These are phyloP conservation scores for Thera obeliscata DNA, from an alignment of 2,888 invertebrate species.

Conservation along the genomic window DNA sequence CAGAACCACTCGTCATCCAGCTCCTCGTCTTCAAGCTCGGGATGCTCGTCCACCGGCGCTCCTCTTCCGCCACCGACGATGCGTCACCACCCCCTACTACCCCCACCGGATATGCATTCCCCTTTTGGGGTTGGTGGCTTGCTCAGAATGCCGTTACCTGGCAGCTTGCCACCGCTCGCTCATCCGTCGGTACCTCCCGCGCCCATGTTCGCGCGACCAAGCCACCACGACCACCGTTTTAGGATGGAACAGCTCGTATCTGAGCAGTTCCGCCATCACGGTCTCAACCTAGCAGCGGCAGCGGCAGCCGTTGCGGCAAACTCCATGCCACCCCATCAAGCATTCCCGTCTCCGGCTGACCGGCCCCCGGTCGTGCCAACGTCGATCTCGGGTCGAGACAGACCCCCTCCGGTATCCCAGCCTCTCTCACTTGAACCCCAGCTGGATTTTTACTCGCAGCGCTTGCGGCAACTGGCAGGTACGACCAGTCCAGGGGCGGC, in stretches of 20 bases:
- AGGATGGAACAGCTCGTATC: constrained; percentile 93
- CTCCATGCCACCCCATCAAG: constrained; percentile 85
- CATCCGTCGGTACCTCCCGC: constrained; percentile 89
- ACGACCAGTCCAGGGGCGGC: constrained; percentile 97
- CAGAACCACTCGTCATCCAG: constrained; percentile 85
- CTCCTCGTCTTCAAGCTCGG: constrained; percentile 84
- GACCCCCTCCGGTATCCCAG: constrained; percentile 84
- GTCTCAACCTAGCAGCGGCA: constrained; percentile 90
- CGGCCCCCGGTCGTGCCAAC: constrained; percentile 83
- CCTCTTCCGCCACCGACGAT: constrained; percentile 86
- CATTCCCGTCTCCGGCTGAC: constrained; percentile 86
- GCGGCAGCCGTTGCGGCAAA: constrained; percentile 88
- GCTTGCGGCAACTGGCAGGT: constrained; percentile 98
- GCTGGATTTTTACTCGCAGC: constrained; percentile 99
- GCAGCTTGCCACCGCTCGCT: constrained; percentile 84
- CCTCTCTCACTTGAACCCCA: constrained; percentile 92
- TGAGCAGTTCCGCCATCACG: constrained; percentile 92
- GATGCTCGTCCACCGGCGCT: constrained; percentile 80
- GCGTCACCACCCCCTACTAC: constrained; percentile 87
- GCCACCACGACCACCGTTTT: constrained; percentile 91
- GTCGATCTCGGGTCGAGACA: constrained; percentile 78
- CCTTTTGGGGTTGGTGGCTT: constrained; percentile 90
- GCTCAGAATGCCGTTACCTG: constrained; percentile 90
- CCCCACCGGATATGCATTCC: constrained; percentile 89
- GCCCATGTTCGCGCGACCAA: constrained; percentile 90